These are phyloP conservation scores for Oegoconia quadripuncta DNA, from an alignment of 2,888 invertebrate species.

Conservation along the genomic window DNA sequence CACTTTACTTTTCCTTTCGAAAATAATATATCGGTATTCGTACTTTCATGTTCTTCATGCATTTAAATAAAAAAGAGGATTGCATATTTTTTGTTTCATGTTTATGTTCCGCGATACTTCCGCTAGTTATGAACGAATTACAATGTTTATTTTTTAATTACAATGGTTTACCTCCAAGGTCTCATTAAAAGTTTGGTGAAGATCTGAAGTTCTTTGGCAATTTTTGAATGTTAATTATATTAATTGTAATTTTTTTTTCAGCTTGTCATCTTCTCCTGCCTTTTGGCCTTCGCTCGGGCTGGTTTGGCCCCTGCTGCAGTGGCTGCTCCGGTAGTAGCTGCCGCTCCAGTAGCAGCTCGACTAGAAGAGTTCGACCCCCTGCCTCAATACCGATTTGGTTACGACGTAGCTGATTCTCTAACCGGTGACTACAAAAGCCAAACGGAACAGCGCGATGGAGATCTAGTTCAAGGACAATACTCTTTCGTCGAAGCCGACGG, in stretches of 20 bases:
- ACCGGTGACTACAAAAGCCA: conserved; percentile 67
- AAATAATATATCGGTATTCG: too few species aligned
- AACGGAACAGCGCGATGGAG: conserved; percentile 71
- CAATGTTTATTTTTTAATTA: too few species aligned
- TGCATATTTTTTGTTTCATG: too few species aligned
- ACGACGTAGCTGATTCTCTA: conserved; percentile 56
- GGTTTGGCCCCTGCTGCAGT: conserved; percentile 37
- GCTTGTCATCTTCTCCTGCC: conserved; percentile 54
- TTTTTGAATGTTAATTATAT: too few species aligned
- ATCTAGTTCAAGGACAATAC: conserved; percentile 67
- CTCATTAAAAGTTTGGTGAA: too few species aligned
- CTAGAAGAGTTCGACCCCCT: conserved; percentile 72
- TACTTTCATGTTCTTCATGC: too few species aligned
- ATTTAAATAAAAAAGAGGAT: too few species aligned
- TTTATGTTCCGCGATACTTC: too few species aligned
- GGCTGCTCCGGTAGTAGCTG: conserved; percentile 14
- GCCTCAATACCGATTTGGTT: conserved; percentile 77
- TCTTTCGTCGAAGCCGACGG: conserved; percentile 60
- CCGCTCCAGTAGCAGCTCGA: conserved; percentile 31
- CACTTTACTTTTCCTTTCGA: conserved; percentile 7
- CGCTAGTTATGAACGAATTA: too few species aligned
- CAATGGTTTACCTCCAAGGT: too few species aligned
- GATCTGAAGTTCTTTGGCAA: too few species aligned
- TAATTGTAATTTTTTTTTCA: conserved; percentile 27
- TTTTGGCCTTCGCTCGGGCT: conserved; percentile 49